phyloP scores from a whole-genome alignment of 1,140 invertebrate genomes.

The Lerema accius region DNA sequence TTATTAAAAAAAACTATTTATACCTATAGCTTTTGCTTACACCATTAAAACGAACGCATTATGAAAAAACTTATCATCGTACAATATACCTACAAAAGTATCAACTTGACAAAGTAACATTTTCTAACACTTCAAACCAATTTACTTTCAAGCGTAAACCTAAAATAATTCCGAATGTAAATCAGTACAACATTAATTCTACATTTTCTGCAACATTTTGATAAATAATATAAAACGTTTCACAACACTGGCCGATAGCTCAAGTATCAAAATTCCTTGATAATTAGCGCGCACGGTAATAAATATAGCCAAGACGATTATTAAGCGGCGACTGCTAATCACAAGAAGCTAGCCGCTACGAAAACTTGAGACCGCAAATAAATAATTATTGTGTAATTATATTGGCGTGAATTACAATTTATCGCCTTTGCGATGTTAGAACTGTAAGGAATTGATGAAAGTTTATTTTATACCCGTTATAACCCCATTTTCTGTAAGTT shows the following conservation, averaged over 20 bases:
- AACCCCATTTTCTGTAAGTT: background rate
- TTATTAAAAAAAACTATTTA: no score
- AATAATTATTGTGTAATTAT: slow-evolving; percentile 30
- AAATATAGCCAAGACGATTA: slow-evolving; percentile 76
- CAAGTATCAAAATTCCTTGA: slow-evolving; percentile 79
- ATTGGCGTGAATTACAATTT: slow-evolving; percentile 10
- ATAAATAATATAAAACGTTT: slow-evolving; percentile 24
- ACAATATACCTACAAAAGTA: no score
- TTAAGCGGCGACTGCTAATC: slow-evolving; percentile 71
- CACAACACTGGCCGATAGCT: slow-evolving; percentile 59
- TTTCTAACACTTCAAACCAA: no score
- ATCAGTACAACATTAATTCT: background rate
- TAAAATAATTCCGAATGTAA: no score
- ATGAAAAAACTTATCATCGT: no score
- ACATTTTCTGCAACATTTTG: background rate
- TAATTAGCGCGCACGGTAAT: slow-evolving; percentile 72
- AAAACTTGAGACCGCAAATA: slow-evolving; percentile 48
- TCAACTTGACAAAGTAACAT: no score
- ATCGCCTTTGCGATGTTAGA: background rate
- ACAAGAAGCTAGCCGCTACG: slow-evolving; percentile 58
- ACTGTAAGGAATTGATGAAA: background rate
- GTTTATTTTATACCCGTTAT: background rate
- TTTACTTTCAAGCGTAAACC: no score
- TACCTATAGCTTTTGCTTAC: no score
- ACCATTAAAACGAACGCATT: no score